Base-by-base conservation (phyloP, 2,113 vertebrate genomes). In the Myrmecophaga tridactyla region DNA sequence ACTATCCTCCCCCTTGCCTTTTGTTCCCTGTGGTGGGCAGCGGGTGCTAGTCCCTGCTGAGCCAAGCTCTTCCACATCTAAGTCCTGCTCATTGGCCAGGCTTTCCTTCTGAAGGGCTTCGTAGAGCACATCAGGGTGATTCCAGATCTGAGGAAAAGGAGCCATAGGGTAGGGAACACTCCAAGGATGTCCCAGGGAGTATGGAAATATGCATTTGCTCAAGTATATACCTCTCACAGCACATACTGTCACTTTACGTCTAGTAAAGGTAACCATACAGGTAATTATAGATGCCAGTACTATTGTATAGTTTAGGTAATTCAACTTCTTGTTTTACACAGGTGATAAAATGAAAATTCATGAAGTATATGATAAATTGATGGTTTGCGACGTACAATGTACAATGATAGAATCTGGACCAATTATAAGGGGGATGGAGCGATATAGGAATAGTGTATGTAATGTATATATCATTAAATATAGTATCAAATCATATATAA, bases 71-170 rank as follows among this genome's bases (percentile, higher is more conserved):
- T 99, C 99, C 46, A 99, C 99, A 89, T 99, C 99, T 70, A 99
- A 97, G 97, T 99, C 99, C 96, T 99, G 99, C 95, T 99, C 99
- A 0, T 99, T 99, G 96, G 99, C 98, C 96, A 99, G 98, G 97
- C 98, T 99, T 97, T 99, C 99, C 97, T 99, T 99, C 97, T 99
- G 99, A 82, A 99, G 98, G 51, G 99, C 98, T 98, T 99, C 99
- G 87, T 99, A 99, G 17, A 99, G 98, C 77, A 99, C 99, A 27
- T 99, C 99, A 3, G 99, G 99, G 97, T 99, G 99, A 98, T 99
- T 99, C 99, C 99, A 99, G 95, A 99, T 99, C 99, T 99, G 97
- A 86, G 56, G 60, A 76, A 89, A 96, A 53, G 36, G 62, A 39
- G 31, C 60, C 56, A 34, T 36, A 14, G 27, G 51, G 67, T 29